A percentile compares a stretch with the other conserved stretches of the same genome.
phyloP scores from a whole-genome alignment of 2,113 vertebrate genomes.

The Hepsetus odoe region DNA sequence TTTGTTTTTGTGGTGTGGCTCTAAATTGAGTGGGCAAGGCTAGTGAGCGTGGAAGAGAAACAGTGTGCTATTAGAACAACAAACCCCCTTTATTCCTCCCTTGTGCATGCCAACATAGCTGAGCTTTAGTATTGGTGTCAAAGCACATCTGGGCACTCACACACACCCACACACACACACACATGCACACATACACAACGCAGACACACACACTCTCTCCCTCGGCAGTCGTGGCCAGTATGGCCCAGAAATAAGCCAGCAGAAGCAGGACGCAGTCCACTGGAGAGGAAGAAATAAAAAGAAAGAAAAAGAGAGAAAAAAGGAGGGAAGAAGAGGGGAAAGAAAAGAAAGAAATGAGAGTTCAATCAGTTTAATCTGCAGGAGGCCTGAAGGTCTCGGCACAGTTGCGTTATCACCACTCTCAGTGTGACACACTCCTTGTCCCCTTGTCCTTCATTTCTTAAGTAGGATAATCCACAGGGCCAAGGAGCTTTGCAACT shows the following conservation, averaged over 20 bases:
- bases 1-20: slow-evolving; percentile 25
- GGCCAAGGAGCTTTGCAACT: slow-evolving; percentile 44
- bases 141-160: slow-evolving; percentile 18
- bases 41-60: slow-evolving; percentile 24
- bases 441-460: slow-evolving; percentile 70
- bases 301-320: slow-evolving; percentile 46
- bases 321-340: slow-evolving; percentile 40
- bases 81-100: slow-evolving; percentile 37
- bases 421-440: slow-evolving; percentile 56
- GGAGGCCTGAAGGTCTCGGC: slow-evolving; percentile 67
- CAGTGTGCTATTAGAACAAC: slow-evolving; percentile 12
- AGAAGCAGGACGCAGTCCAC: slow-evolving; percentile 29
- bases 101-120: neutral
- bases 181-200: too few species aligned
- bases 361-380: slow-evolving; percentile 76
- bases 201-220: neutral
- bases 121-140: slow-evolving; percentile 43
- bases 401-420: slow-evolving; percentile 60
- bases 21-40: neutral
- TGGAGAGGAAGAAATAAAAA: slow-evolving; percentile 35
- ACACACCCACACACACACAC: slow-evolving; percentile 1
- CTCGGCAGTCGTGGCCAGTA: neutral
- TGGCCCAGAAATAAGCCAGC: slow-evolving; percentile 42
- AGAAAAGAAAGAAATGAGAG: slow-evolving; percentile 69
- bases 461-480: slow-evolving; percentile 63